Percentiles rank a stretch among this genome's conserved stretches.
Evolutionary conservation across 2,888 invertebrate species (phyloP).

Genomic region (Fragum fragum): DNA sequence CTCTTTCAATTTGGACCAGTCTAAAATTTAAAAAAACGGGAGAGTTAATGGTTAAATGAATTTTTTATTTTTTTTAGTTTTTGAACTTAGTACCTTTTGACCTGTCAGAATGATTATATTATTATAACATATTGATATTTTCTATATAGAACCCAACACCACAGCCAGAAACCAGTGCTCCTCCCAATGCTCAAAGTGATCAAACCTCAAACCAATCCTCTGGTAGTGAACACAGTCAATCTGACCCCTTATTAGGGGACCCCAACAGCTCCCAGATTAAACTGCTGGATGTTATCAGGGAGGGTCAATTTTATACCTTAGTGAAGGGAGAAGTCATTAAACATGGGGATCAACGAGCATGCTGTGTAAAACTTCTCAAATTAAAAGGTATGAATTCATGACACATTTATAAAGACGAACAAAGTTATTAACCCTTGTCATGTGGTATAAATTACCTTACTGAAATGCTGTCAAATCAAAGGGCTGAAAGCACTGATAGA

Average conservation of each 20-base stretch:
- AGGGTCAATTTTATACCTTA: slow-evolving; percentile 29
- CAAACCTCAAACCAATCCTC: slow-evolving; percentile 23
- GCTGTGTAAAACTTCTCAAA: slow-evolving; percentile 50
- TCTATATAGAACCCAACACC: background rate
- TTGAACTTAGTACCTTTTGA: too few species aligned
- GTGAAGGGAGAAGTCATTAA: slow-evolving; percentile 43
- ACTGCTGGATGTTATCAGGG: slow-evolving; percentile 28
- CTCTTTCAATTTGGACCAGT: too few species aligned
- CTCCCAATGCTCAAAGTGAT: background rate
- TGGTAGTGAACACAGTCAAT: slow-evolving; percentile 27
- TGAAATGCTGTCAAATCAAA: too few species aligned
- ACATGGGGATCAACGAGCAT: slow-evolving; percentile 24
- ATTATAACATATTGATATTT: background rate
- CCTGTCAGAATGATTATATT: too few species aligned
- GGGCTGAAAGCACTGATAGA: too few species aligned
- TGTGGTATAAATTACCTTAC: too few species aligned
- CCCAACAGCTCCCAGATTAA: slow-evolving; percentile 30
- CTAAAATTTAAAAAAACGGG: too few species aligned
- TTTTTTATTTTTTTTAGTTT: too few species aligned
- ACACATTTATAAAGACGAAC: too few species aligned
- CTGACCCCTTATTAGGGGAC: slow-evolving; percentile 42
- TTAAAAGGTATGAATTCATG: slow-evolving; percentile 30
- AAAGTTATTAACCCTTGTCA: too few species aligned
- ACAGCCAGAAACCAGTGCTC: slow-evolving; percentile 9
- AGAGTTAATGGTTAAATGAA: too few species aligned